phyloP scores from a whole-genome alignment of 1,140 invertebrate genomes.

The Anastatus disparis region DNA sequence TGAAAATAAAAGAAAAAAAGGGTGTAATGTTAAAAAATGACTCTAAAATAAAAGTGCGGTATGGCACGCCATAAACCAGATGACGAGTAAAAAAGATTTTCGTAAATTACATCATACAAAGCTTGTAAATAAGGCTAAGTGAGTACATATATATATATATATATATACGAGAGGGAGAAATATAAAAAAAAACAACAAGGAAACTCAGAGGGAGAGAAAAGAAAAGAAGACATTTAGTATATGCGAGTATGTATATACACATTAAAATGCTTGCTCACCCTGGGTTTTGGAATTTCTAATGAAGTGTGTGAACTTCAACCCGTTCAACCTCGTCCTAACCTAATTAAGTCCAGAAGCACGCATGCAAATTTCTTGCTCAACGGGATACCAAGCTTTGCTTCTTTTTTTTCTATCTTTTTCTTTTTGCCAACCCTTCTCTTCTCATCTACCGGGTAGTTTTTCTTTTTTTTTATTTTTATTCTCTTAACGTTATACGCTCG shows the following conservation, averaged over 20 bases:
- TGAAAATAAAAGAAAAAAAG: neutral
- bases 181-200: neutral
- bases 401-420: conserved; percentile 10
- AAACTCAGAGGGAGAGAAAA: neutral
- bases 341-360: conserved; percentile 50
- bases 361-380: conserved; percentile 50
- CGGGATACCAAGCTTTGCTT: conserved; percentile 44
- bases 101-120: conserved; percentile 3
- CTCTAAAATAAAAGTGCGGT: neutral
- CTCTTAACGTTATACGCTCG: neutral
- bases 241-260: conserved; percentile 3
- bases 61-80: neutral
- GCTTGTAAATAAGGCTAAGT: conserved; percentile 10
- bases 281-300: conserved; percentile 46
- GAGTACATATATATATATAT: too few relatives aligned
- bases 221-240: neutral
- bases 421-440: neutral
- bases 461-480: neutral
- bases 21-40: neutral
- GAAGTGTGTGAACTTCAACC: conserved; percentile 50
- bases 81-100: conserved; percentile 1
- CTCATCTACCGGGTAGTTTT: neutral
- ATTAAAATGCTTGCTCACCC: conserved; percentile 32
- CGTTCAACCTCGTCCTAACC: conserved; percentile 45
- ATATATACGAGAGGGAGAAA: neutral